Percentiles rank a stretch among this genome's conserved stretches.
These are phyloP conservation scores for Melanophora roralis DNA, from an alignment of 2,888 invertebrate species.

Conservation along the genomic window DNA sequence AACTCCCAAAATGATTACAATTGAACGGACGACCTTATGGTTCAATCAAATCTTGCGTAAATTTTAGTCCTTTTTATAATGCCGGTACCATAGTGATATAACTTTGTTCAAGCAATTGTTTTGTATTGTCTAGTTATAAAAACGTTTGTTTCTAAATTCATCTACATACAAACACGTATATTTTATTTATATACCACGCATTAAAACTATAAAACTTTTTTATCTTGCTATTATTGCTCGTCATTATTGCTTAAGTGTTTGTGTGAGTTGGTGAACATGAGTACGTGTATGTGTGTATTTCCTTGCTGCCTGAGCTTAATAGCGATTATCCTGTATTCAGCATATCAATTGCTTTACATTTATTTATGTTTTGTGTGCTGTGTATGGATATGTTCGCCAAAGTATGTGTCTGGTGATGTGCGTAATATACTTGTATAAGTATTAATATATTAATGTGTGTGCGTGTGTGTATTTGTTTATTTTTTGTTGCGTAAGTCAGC, in stretches of 20 bases:
- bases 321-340: conserved; percentile 60
- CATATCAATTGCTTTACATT: conserved; percentile 59
- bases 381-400: not conserved
- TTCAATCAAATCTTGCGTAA: not conserved
- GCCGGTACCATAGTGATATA: not conserved
- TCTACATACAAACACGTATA: not conserved
- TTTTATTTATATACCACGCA: conserved; percentile 45
- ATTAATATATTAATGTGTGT: no score
- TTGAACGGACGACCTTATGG: not conserved
- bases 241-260: conserved; percentile 25
- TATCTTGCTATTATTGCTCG: conserved; percentile 24
- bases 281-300: conserved; percentile 3
- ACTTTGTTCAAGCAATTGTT: not conserved
- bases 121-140: not conserved
- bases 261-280: not conserved
- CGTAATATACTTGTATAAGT: conserved; percentile 33
- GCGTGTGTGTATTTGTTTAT: conserved; percentile 46
- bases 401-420: not conserved
- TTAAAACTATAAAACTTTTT: conserved; percentile 48
- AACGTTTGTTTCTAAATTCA: not conserved
- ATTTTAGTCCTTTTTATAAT: not conserved
- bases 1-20: not conserved
- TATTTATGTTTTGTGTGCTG: not conserved
- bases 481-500: conserved; percentile 56
- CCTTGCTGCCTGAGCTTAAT: conserved; percentile 54